Evolutionary conservation across 2,113 vertebrate genomes (phyloP), one percentile per base, ranked within the genome.

Genomic region (Orthonyx spaldingii): DNA sequence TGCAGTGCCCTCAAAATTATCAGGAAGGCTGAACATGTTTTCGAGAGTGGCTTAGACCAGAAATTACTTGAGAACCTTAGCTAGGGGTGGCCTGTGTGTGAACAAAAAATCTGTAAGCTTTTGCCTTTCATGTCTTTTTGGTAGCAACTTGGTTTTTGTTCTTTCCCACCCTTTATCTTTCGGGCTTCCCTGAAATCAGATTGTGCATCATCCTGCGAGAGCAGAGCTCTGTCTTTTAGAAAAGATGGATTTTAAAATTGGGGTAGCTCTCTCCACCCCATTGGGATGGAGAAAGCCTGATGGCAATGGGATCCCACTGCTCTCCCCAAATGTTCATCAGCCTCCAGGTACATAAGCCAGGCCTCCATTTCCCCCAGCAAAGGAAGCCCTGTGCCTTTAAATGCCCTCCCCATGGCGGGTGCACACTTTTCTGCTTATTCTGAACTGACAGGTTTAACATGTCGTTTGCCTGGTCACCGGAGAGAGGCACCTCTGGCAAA

Each of bases 401-500:
- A 85, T 1, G 3, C 80, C 71, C 55, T 94, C 57, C 89, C 60
- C 27, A 2, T 16, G 10, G 17, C 0, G 37, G 60, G 64, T 79
- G 78, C 85, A 95, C 85, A 87, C 93, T 97, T 84, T 94, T 74
- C 90, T 97, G 86, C 92, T 94, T 97, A 91, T 81, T 96, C 93
- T 71, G 84, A 95, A 14, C 92, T 97, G 84, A 93, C 87, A 95
- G 83, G 84, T 96, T 96, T 96, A 96, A 96, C 89, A 96, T 94
- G 93, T 96, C 87, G 65, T 87, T 89, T 97, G 95, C 59, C 75
- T 84, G 95, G 88, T 94, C 96, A 96, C 95, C 53, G 56, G 95
- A 97, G 95, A 97, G 96, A 97, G 90, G 82, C 83, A 84, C 88
- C 88, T 95, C 94, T 95, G 95, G 96, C 95, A 95, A 94, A 97